phyloP scores from a whole-genome alignment of 2,113 vertebrate genomes.

The Antechinus flavipes region DNA sequence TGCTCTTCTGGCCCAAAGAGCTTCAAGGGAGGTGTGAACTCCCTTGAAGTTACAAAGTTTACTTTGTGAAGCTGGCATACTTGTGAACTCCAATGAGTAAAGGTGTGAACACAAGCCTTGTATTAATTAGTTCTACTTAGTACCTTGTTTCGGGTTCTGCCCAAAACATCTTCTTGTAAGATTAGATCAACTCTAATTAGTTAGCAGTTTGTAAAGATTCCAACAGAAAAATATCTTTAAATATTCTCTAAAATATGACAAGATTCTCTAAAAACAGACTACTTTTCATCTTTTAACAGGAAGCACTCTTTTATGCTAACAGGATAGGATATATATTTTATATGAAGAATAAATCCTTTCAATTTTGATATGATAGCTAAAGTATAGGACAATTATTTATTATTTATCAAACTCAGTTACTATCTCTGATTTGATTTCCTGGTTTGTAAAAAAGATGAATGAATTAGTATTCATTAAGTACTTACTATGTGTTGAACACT shows the following conservation, averaged over 20 bases:
- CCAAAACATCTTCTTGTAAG: too few species aligned
- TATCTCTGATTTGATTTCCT: neutral
- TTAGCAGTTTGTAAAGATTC: too few species aligned
- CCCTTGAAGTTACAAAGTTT: too few species aligned
- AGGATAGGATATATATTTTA: neutral
- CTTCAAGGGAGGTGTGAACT: too few species aligned
- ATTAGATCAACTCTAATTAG: too few species aligned
- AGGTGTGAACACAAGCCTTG: too few species aligned
- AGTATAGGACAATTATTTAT: neutral
- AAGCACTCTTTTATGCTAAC: neutral
- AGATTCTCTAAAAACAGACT: constrained; percentile 12
- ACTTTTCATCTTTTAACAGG: constrained; percentile 18
- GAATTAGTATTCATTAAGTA: neutral
- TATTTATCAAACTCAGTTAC: neutral
- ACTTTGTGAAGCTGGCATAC: too few species aligned
- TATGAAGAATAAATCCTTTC: neutral
- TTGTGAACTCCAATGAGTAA: too few species aligned
- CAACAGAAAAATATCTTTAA: neutral
- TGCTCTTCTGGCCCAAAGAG: too few species aligned
- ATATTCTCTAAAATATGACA: neutral
- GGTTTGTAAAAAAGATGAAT: neutral
- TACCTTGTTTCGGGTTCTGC: too few species aligned
- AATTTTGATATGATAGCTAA: neutral
- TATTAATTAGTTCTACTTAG: too few species aligned
- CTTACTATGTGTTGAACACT: neutral